Conservation (phyloP, 2,888 invertebrate species). For the Acanthopleura granulata region DNA sequence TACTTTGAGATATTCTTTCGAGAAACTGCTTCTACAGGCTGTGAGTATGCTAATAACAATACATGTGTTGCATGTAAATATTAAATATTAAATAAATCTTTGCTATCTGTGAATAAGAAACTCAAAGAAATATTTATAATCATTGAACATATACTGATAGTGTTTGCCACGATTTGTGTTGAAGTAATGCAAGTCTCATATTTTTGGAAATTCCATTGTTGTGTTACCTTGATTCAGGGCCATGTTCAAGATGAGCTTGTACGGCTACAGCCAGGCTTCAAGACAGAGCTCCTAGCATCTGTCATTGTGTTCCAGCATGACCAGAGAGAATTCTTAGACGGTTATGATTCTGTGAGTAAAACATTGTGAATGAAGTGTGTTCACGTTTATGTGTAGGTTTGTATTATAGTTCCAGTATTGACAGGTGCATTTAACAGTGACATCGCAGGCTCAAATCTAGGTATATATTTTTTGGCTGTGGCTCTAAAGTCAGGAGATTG, state of each 20-base stretch:
- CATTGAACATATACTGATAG: background rate
- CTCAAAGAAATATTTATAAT: too few relatives aligned
- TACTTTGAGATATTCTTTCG: constrained; percentile 82
- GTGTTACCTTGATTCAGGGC: constrained; percentile 35
- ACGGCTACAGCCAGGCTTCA: constrained; percentile 82
- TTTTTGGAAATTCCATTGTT: background rate
- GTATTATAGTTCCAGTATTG: too few relatives aligned
- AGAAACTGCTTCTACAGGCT: constrained; percentile 78
- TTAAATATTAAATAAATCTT: too few relatives aligned
- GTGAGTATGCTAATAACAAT: constrained; percentile 73
- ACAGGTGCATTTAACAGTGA: too few relatives aligned
- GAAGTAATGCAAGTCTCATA: background rate
- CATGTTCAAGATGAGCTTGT: constrained; percentile 79
- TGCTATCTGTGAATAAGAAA: too few relatives aligned
- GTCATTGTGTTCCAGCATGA: constrained; percentile 72
- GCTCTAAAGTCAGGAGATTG: background rate
- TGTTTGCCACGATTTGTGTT: background rate
- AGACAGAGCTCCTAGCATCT: constrained; percentile 77
- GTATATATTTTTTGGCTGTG: background rate
- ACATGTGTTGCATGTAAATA: too few relatives aligned
- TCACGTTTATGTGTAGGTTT: too few relatives aligned
- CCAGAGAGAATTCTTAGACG: constrained; percentile 77
- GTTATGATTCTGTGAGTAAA: constrained; percentile 68
- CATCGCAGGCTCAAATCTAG: too few relatives aligned
- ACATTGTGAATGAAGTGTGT: too few relatives aligned